phyloP scores from a whole-genome alignment of 92 coral and sea anemone species.

The Pocillopora grandis region DNA sequence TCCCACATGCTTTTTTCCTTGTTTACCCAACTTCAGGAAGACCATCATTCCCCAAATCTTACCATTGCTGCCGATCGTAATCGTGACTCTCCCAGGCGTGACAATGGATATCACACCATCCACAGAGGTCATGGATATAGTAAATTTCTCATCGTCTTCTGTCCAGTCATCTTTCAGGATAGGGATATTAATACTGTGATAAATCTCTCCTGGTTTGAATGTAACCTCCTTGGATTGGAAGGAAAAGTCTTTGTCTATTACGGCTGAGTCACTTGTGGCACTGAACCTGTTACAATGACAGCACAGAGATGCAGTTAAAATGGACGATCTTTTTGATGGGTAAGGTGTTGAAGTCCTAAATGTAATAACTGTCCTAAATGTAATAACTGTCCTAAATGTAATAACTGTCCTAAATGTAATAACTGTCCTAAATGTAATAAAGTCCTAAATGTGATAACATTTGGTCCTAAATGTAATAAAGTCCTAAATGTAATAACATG shows the following conservation, averaged over 20 bases:
- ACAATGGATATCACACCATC: not conserved
- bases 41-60: not conserved
- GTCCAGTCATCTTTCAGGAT: conserved; percentile 15
- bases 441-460: no score
- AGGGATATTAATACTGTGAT: not conserved
- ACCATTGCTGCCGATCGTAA: not conserved
- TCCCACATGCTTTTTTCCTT: no score
- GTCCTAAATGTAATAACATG: no score
- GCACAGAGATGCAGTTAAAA: not conserved
- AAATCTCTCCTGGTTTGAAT: conserved; percentile 3
- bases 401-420: no score
- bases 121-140: not conserved
- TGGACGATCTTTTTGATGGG: no score
- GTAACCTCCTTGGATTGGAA: not conserved
- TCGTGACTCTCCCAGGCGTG: conserved; percentile 3
- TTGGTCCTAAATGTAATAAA: no score
- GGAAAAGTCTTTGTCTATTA: not conserved
- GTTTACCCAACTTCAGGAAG: no score
- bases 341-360: no score
- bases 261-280: not conserved
- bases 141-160: conserved; percentile 4
- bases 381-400: no score
- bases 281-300: not conserved
- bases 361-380: no score
- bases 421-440: no score